These are phyloP conservation scores for Tetragonisca angustula DNA, from an alignment of 2,888 invertebrate genomes.

Conservation along the genomic window DNA sequence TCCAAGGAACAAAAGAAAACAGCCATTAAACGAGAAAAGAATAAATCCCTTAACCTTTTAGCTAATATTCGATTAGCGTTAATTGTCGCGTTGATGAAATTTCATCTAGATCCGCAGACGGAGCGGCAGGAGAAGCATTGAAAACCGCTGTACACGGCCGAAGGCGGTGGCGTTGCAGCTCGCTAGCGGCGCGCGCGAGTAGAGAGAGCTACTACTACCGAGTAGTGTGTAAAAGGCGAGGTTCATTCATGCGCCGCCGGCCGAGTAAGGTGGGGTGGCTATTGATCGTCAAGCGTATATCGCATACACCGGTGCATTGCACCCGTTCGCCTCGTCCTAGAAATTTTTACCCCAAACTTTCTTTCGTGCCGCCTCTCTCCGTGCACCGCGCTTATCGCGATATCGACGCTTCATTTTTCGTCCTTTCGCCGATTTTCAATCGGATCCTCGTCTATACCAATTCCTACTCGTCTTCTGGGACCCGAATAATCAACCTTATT, in stretches of 20 bases:
- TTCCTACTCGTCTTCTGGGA: conserved; percentile 28
- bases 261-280: conserved; percentile 81
- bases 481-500: conserved; percentile 45
- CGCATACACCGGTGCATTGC: conserved; percentile 77
- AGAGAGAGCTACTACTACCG: conserved; percentile 60
- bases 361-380: conserved; percentile 58
- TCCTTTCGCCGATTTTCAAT: conserved; percentile 44
- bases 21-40: too few species aligned
- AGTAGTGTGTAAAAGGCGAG: conserved; percentile 77
- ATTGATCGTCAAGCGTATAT: conserved; percentile 80
- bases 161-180: conserved; percentile 30
- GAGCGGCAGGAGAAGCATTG: conserved; percentile 2
- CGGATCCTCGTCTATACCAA: conserved; percentile 17
- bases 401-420: conserved; percentile 32
- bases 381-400: not conserved
- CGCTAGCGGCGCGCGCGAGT: conserved; percentile 45
- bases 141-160: conserved; percentile 44
- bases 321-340: conserved; percentile 77
- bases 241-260: conserved; percentile 83
- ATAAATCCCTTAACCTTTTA: not conserved
- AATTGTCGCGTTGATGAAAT: not conserved
- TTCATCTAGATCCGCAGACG: not conserved
- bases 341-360: conserved; percentile 75
- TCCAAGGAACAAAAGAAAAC: not conserved
- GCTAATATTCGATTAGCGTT: not conserved